These are phyloP conservation scores for Sebastes matsubarae DNA, from an alignment of 2,797 vertebrate genomes.

Conservation along the genomic window DNA sequence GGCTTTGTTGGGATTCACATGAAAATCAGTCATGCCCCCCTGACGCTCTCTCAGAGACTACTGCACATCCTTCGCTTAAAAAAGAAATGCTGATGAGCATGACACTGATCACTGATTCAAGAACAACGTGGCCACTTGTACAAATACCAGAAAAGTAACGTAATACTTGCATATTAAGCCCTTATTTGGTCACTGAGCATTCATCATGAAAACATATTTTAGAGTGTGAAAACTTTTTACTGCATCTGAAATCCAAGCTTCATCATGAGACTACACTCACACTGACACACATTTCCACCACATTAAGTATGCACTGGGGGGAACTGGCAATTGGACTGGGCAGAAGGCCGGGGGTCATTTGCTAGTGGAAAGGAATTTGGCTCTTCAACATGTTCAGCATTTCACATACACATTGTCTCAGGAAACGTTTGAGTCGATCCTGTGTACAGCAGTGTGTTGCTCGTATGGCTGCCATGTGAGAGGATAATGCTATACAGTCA, in stretches of 20 bases:
- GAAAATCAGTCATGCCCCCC: slow-evolving; percentile 64
- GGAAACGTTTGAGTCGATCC: slow-evolving; percentile 45
- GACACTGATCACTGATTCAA: slow-evolving; percentile 1
- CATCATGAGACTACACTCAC: slow-evolving; percentile 53
- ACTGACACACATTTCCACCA: slow-evolving; percentile 70
- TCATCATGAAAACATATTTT: slow-evolving; percentile 33
- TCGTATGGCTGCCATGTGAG: not conserved
- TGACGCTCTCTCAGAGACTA: slow-evolving; percentile 31
- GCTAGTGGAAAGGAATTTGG: slow-evolving; percentile 83
- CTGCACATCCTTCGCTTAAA: slow-evolving; percentile 43
- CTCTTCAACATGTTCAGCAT: slow-evolving; percentile 60
- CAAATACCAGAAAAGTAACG: slow-evolving; percentile 19
- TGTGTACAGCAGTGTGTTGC: not conserved
- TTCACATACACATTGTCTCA: slow-evolving; percentile 68
- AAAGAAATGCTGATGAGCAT: slow-evolving; percentile 15
- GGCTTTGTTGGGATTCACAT: slow-evolving; percentile 71
- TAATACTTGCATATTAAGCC: slow-evolving; percentile 4
- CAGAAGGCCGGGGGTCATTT: slow-evolving; percentile 73
- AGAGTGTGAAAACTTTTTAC: slow-evolving; percentile 31
- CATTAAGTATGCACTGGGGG: slow-evolving; percentile 66
- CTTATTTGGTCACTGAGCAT: slow-evolving; percentile 49
- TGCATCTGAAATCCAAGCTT: slow-evolving; percentile 59
- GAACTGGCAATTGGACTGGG: slow-evolving; percentile 59
- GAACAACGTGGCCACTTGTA: slow-evolving; percentile 16
- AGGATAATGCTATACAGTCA: not conserved